Conservation (phyloP, 2,888 invertebrate genomes). For the Liodrosophila aerea region DNA sequence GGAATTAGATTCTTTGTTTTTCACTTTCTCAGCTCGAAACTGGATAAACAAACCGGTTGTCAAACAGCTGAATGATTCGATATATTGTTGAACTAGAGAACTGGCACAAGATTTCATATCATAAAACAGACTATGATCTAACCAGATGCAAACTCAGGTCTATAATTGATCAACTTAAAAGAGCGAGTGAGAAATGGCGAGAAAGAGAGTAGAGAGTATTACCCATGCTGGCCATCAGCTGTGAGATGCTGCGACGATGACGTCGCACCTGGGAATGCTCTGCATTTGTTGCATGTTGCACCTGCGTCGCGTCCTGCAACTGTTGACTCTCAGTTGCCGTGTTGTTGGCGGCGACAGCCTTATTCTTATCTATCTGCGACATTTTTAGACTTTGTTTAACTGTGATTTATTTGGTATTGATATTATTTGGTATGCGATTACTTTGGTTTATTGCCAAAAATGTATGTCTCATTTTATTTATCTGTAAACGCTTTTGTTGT, state of each 20-base stretch:
- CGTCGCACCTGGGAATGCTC: constrained; percentile 65
- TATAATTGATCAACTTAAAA: no score
- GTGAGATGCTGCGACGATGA: constrained; percentile 82
- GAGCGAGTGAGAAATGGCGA: no score
- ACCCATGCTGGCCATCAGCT: constrained; percentile 82
- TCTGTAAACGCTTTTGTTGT: constrained; percentile 11
- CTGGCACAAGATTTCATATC: no score
- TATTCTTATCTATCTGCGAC: constrained; percentile 4
- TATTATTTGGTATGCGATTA: constrained; percentile 52
- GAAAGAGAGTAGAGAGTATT: constrained; percentile 42
- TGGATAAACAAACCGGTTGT: constrained; percentile 50
- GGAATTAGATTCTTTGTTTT: constrained; percentile 40
- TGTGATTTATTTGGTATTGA: constrained; percentile 2
- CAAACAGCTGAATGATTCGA: constrained; percentile 30
- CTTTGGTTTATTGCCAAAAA: constrained; percentile 40
- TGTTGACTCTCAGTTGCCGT: neutral
- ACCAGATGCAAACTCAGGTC: constrained; percentile 5
- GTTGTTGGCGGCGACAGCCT: neutral
- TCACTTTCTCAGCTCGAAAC: constrained; percentile 54
- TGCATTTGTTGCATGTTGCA: constrained; percentile 32
- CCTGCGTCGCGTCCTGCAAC: constrained; percentile 19
- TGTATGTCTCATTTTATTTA: constrained; percentile 45
- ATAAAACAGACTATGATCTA: constrained; percentile 41
- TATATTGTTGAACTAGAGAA: constrained; percentile 29
- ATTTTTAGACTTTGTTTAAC: constrained; percentile 23